A percentile compares a stretch with the other conserved stretches of the same genome.
phyloP scores from a whole-genome alignment of 2,797 vertebrate genomes.

The Paratrypauchen microcephalus region DNA sequence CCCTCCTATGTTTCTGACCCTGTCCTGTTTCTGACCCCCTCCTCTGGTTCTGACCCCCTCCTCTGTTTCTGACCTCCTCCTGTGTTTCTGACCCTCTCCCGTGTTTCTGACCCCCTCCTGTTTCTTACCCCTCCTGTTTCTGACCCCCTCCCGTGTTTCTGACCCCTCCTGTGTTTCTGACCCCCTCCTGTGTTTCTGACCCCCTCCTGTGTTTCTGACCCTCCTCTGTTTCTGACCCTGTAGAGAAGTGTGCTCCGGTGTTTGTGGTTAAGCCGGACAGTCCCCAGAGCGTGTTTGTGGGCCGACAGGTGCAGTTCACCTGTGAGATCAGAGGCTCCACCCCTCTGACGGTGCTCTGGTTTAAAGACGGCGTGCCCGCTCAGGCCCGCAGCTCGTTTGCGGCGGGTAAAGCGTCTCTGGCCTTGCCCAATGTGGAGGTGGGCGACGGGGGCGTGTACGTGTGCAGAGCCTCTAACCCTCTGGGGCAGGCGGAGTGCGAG shows the following conservation, averaged over 20 bases:
- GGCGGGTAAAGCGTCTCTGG: constrained; percentile 85
- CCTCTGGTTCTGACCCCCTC: no score
- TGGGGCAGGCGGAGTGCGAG: constrained; percentile 84
- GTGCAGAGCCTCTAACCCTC: constrained; percentile 85
- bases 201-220: constrained; percentile 30
- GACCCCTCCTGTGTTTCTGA: no score
- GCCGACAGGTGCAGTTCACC: constrained; percentile 83
- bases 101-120: no score
- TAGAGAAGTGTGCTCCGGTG: constrained; percentile 85
- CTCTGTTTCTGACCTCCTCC: no score
- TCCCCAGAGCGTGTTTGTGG: constrained; percentile 85
- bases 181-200: background rate
- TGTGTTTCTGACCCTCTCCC: no score
- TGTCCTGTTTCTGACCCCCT: no score
- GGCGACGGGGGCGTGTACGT: constrained; percentile 81
- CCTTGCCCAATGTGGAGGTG: constrained; percentile 74
- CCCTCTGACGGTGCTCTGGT: constrained; percentile 83
- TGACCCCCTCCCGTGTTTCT: no score
- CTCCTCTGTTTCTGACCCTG: constrained; percentile 40
- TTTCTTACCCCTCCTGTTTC: no score
- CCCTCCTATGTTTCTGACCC: no score
- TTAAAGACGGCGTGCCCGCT: constrained; percentile 79
- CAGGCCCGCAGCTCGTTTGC: constrained; percentile 73
- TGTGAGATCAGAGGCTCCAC: constrained; percentile 85
- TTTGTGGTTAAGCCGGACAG: constrained; percentile 86